Conservation (phyloP, 2,113 vertebrate genomes). For the Crotalus helleri region DNA sequence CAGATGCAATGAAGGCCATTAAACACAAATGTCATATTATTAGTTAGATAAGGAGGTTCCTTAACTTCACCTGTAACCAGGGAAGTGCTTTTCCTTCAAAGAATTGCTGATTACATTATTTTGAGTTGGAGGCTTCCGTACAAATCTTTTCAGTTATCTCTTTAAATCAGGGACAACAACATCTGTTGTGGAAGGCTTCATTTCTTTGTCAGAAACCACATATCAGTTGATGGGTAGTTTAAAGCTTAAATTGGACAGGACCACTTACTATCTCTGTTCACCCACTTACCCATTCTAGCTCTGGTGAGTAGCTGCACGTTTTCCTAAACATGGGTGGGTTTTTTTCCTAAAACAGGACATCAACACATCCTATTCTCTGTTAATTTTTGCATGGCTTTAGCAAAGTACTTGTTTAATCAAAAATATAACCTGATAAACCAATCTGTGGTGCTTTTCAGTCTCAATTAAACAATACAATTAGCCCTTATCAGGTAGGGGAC, state of each 20-base stretch:
- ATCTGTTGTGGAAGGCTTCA: neutral
- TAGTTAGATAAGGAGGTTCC: neutral
- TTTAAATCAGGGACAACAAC: neutral
- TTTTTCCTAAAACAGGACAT: neutral
- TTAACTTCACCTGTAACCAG: neutral
- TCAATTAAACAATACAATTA: neutral
- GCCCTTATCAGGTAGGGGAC: neutral
- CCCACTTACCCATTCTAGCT: neutral
- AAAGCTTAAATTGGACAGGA: neutral
- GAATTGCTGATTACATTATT: neutral
- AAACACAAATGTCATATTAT: neutral
- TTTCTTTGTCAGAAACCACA: neutral
- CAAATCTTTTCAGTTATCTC: neutral
- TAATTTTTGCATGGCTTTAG: neutral
- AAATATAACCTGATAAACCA: neutral
- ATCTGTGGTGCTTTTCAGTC: neutral
- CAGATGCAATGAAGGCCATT: neutral
- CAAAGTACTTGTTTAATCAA: neutral
- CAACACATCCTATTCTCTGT: neutral
- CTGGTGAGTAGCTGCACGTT: neutral
- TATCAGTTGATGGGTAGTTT: neutral
- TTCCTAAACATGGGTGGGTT: neutral
- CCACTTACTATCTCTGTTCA: neutral
- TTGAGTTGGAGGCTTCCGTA: neutral
- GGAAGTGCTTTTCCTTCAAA: neutral